Evolutionary conservation across 2,888 invertebrate genomes (phyloP).

Genomic region (Lathronympha strigana): DNA sequence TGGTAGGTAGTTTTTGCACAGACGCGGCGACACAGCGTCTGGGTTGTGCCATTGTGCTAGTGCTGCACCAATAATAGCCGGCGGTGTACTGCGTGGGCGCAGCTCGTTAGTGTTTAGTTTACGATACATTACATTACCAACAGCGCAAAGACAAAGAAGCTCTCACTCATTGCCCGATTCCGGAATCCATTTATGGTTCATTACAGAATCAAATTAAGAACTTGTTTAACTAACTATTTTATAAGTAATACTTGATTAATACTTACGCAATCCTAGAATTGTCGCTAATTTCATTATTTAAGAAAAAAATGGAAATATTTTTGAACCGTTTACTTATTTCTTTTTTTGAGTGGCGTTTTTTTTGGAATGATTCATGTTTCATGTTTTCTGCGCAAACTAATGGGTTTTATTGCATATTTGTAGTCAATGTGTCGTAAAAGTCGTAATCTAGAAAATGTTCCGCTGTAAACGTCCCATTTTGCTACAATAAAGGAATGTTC

Average conservation of each 20-base stretch:
- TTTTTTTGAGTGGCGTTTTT: too few species aligned
- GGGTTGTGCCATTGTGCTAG: slow-evolving; percentile 65
- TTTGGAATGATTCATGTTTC: too few species aligned
- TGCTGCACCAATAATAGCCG: slow-evolving; percentile 68
- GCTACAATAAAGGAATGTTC: not conserved
- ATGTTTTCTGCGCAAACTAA: too few species aligned
- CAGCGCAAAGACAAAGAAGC: not conserved
- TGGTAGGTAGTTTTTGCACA: slow-evolving; percentile 65
- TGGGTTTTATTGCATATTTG: too few species aligned
- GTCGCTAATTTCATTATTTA: not conserved
- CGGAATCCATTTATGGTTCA: slow-evolving; percentile 2
- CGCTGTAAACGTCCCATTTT: not conserved
- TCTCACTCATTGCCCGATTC: not conserved
- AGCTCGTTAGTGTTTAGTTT: slow-evolving; percentile 15
- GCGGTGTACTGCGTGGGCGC: slow-evolving; percentile 55
- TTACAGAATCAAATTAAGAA: not conserved
- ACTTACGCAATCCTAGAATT: not conserved
- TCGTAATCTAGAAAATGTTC: too few species aligned
- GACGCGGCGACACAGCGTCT: slow-evolving; percentile 76
- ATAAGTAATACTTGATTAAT: not conserved
- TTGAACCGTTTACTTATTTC: too few species aligned
- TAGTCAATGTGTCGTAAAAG: too few species aligned
- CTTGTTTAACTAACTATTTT: not conserved
- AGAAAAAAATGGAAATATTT: not conserved
- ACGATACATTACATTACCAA: slow-evolving; percentile 7